These are phyloP conservation scores for Phalacrocorax brasilianus DNA, from an alignment of 2,113 vertebrate species.

Conservation along the genomic window DNA sequence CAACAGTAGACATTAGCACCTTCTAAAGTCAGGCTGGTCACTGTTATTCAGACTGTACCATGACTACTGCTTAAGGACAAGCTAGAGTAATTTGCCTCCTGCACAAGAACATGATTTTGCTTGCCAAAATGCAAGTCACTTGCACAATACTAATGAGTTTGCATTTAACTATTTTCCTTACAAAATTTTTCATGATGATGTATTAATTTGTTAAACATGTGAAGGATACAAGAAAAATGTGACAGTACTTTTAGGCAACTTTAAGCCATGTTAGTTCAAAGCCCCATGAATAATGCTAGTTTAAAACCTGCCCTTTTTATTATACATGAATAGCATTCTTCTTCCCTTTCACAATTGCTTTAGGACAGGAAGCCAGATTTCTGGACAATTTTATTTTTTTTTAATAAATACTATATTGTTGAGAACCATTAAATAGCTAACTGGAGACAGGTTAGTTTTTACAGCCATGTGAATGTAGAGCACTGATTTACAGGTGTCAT, in stretches of 20 bases:
- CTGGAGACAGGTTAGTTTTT: neutral
- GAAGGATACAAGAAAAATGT: neutral
- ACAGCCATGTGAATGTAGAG: neutral
- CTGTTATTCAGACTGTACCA: neutral
- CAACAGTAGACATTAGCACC: neutral
- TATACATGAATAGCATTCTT: neutral
- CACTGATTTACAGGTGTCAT: neutral
- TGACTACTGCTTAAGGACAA: neutral
- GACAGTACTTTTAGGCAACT: neutral
- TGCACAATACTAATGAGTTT: neutral
- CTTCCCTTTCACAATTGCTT: neutral
- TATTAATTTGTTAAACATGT: neutral
- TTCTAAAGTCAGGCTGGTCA: neutral
- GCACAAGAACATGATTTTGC: neutral
- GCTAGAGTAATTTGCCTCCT: neutral
- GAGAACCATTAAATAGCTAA: neutral
- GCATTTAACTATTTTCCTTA: neutral
- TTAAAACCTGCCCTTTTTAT: neutral
- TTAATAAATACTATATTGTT: neutral
- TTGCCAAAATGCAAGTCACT: neutral
- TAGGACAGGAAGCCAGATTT: neutral
- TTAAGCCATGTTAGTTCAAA: neutral
- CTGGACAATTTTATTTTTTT: neutral
- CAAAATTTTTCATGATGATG: neutral
- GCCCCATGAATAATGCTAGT: neutral